Evolutionary conservation across 2,888 invertebrate genomes (phyloP), one percentile per base, ranked within the genome.

Genomic region (Mystacides longicornis): DNA sequence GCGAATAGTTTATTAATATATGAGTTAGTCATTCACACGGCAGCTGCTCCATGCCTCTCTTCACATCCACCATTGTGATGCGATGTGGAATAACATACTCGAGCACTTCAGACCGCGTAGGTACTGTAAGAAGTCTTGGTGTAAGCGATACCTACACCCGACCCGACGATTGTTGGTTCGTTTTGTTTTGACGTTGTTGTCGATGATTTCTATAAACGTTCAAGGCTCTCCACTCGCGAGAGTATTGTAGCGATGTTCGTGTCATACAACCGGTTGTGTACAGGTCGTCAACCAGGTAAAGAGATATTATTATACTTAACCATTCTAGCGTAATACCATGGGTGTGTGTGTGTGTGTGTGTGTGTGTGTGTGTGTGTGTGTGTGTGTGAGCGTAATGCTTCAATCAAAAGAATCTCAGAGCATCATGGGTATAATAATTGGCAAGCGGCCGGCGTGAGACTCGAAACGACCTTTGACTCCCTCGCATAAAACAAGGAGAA

Each of bases 201-300:
- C 16, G 14, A 14, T 11, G 37, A 37, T 37, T 7, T 37, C 4
- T 37, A n/a, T 37, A 3, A 3, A 3, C 16, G 4, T 37, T 37
- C 7, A 37, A 37, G 37, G 37, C 16, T 37, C 14, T 14, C 37
- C 3, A 14, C 7, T 27, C 27, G 5, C 7, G 27, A 7, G 27
- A n/a, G 5, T 27, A 27, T 27, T 14, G 37, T 37, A 37, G 16
- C 16, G 14, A 37, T 37, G 4, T 37, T 37, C 37, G 16, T 37
- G 37, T 37, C 37, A 37, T 37, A 4, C 16, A 37, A 37, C 37
- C 37, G 37, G 37, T 37, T 37, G 16, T 37, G 37, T 16, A n/a
- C 37, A 37, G 37, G 37, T 37, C 37, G 37, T 37, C 37, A 37
- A 14, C 37, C 37, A 37, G 37, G 37, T 37, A 37, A 14, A 37